Evolutionary conservation across 2,797 vertebrate species (phyloP), one percentile per base, ranked within the genome.

Genomic region (Leptodactylus fallax): DNA sequence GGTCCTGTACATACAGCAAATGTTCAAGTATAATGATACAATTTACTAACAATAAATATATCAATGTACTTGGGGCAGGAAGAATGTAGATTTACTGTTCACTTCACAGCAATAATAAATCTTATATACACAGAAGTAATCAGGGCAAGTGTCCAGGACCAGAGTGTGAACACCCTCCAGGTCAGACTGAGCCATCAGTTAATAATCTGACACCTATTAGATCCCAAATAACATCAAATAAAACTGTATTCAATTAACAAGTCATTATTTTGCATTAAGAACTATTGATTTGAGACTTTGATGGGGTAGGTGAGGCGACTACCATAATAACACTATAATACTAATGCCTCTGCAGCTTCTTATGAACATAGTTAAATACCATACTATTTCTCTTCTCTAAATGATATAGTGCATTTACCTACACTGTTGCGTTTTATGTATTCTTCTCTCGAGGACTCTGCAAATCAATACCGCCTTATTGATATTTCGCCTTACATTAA

Each of bases 401-500:
- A 74, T 21, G 45, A 74, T 74, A 74, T n/a, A 74, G 71, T 74
- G 49, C 71, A n/a, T 21, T 17, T 74, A 19, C 71, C 45, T 49
- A 49, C 45, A 11, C 19, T 21, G 9, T 19, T n/a, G 45, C 8
- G 6, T 74, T 74, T 74, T 49, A 74, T 74, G 17, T n/a, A 21
- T 74, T 74, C 67, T 17, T 45, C 69, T 72, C 36, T 72, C 45
- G 45, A 49, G 45, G 19, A 19, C 19, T 74, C 10, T 74, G 45
- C 8, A 10, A 74, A 74, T 74, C 71, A 49, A 74, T 74, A 74
- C 71, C 0, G 71, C 45, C 10, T 74, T 74, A 74, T 74, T 74
- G 71, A 74, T 74, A 74, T 74, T 74, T 49, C 71, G 49, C 71
- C 9, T 49, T 74, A 74, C 71, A 74, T 74, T 74, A 49, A 74